These are phyloP conservation scores for Elephantulus edwardii DNA, from an alignment of 2,113 vertebrate species.

Conservation along the genomic window DNA sequence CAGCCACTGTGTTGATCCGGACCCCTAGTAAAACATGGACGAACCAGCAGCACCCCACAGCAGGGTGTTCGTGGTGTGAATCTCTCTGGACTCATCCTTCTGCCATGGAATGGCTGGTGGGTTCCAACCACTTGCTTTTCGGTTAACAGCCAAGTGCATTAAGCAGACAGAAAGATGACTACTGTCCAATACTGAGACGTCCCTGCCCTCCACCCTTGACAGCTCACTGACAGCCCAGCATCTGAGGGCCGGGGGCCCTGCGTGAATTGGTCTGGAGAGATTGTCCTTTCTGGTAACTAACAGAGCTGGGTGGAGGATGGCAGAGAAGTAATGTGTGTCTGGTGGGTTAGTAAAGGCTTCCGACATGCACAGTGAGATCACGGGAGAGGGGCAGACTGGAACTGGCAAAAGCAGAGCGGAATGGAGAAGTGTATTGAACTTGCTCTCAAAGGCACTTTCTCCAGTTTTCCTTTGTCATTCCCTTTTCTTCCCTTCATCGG, in stretches of 20 bases:
- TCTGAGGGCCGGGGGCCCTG: neutral
- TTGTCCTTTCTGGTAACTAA: neutral
- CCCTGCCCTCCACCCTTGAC: neutral
- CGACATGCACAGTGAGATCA: neutral
- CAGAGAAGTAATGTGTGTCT: neutral
- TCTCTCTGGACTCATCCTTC: too few species aligned
- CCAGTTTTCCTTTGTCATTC: neutral
- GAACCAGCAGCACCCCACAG: too few species aligned
- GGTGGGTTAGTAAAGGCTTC: neutral
- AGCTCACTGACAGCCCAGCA: neutral
- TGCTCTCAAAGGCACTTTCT: neutral
- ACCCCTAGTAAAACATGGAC: too few species aligned
- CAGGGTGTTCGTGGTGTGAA: too few species aligned
- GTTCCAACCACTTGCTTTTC: too few species aligned
- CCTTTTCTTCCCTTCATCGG: neutral
- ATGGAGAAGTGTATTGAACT: neutral
- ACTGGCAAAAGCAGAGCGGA: neutral
- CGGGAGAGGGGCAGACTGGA: neutral
- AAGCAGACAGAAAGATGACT: neutral
- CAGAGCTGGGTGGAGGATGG: neutral
- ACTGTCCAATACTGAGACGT: fast-evolving
- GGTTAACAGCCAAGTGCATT: too few species aligned
- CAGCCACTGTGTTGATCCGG: too few species aligned
- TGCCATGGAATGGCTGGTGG: too few species aligned
- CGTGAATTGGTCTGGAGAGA: neutral